Percentiles rank a stretch among this genome's conserved stretches.
Conservation (phyloP, 2,888 invertebrate species). For the Ptychoptera contaminata region DNA sequence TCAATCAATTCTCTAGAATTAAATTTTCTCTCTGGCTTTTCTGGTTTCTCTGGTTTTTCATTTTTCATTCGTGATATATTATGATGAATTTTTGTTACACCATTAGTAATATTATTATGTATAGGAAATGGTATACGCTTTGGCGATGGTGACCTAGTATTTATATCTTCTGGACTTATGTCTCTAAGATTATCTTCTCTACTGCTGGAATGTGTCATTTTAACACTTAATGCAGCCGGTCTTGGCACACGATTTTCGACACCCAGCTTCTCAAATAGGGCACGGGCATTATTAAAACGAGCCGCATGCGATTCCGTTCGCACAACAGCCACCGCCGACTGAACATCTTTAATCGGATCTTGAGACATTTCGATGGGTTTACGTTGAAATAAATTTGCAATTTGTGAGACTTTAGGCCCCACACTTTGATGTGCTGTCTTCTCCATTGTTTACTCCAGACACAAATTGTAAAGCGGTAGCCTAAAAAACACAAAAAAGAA, state of each 20-base stretch:
- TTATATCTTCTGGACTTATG: conserved; percentile 25
- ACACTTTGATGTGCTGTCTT: conserved; percentile 37
- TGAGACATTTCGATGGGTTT: conserved; percentile 38
- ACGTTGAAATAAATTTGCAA: conserved; percentile 78
- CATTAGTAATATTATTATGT: conserved; percentile 28
- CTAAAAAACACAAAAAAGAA: neutral
- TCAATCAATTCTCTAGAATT: conserved; percentile 75
- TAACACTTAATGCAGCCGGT: conserved; percentile 19
- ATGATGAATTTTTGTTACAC: conserved; percentile 33
- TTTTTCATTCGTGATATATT: conserved; percentile 42
- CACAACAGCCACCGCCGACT: conserved; percentile 52
- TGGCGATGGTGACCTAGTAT: conserved; percentile 29
- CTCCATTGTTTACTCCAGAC: conserved; percentile 34
- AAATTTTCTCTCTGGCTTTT: conserved; percentile 69
- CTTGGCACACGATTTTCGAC: conserved; percentile 44
- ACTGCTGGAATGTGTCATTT: conserved; percentile 27
- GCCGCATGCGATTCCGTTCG: conserved; percentile 80
- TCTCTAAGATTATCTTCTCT: conserved; percentile 30
- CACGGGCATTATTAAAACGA: conserved; percentile 81
- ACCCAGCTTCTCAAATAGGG: conserved; percentile 79
- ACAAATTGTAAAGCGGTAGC: neutral
- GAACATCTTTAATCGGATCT: conserved; percentile 26
- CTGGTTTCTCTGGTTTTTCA: conserved; percentile 50
- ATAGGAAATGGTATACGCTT: conserved; percentile 26
- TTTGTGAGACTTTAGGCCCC: conserved; percentile 79